Conservation (phyloP, 2,113 vertebrate species). For the Puffinus mauretanicus region DNA sequence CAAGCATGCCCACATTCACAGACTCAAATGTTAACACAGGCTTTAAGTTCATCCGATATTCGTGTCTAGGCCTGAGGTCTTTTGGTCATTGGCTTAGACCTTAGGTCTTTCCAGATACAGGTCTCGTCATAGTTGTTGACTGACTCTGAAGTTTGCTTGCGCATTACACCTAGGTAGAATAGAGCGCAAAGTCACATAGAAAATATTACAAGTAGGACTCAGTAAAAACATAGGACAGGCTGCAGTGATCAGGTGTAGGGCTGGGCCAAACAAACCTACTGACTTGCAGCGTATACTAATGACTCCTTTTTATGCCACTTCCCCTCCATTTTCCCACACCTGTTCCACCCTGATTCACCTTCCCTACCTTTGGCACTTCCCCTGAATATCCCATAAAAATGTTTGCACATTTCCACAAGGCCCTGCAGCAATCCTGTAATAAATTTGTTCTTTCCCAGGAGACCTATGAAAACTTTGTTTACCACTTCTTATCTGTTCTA, state of each 20-base stretch:
- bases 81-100: neutral
- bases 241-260: neutral
- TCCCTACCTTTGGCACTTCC: neutral
- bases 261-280: neutral
- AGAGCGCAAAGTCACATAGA: neutral
- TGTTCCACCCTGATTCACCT: neutral
- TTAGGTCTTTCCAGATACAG: neutral
- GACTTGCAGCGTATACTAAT: neutral
- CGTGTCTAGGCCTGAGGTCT: neutral
- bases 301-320: neutral
- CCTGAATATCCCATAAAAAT: neutral
- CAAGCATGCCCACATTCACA: neutral
- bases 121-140: neutral
- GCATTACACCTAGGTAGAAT: neutral
- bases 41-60: neutral
- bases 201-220: neutral
- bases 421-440: neutral
- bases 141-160: neutral
- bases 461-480: neutral
- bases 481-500: neutral
- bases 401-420: neutral
- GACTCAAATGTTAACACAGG: neutral
- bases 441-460: neutral
- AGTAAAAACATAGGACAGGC: neutral
- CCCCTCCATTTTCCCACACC: fast-evolving